phyloP scores from a whole-genome alignment of 1,140 invertebrate genomes.

The Ips nitidus region DNA sequence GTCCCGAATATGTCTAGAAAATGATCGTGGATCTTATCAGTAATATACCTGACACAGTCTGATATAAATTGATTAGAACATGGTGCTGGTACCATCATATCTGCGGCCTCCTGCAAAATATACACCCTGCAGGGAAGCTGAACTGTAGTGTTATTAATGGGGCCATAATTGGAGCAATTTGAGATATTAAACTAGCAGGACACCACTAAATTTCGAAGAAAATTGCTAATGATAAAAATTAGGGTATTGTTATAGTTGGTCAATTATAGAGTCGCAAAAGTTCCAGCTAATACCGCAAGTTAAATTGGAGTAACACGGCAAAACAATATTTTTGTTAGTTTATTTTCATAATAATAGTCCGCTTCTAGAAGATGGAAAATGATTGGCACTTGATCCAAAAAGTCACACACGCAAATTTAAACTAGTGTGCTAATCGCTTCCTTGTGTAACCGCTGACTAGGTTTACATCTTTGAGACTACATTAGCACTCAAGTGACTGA shows the following conservation, averaged over 20 bases:
- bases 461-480: conserved; percentile 8
- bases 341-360: conserved; percentile 21
- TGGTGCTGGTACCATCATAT: conserved; percentile 18
- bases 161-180: conserved; percentile 4
- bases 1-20: no score
- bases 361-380: conserved; percentile 21
- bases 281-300: background rate
- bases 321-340: conserved; percentile 20
- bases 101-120: conserved; percentile 6
- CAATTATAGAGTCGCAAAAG: no score
- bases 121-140: conserved; percentile 2
- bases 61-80: background rate
- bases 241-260: no score
- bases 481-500: no score
- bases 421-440: conserved; percentile 23
- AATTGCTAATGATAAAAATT: no score
- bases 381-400: conserved; percentile 30
- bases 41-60: background rate
- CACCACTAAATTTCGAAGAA: background rate
- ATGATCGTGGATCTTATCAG: no score
- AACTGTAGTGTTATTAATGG: conserved; percentile 2
- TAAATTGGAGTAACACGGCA: conserved; percentile 24
- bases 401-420: conserved; percentile 29
- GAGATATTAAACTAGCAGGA: background rate
- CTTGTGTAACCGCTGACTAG: conserved; percentile 12